Base-by-base conservation (phyloP, 2,797 vertebrate species). In the Cuculus canorus region DNA sequence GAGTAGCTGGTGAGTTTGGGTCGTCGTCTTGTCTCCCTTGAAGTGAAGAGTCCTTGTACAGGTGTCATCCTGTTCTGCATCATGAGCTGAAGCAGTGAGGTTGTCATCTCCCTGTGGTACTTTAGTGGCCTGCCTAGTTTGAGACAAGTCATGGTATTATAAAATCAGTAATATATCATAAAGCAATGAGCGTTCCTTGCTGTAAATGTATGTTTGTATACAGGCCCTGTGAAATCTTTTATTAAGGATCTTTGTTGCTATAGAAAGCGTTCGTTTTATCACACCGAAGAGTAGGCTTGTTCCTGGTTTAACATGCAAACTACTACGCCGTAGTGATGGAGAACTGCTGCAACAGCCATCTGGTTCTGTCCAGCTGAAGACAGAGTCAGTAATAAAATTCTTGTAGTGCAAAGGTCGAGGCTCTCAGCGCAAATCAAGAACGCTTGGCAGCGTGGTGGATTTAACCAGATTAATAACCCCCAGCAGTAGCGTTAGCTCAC, bases 401-500 rank as follows among this genome's bases (percentile, higher is more conserved):
- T 17, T 63, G 12, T 52, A 37, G 25, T n/a, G 43, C 41, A 32
- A 16, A 71, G 37, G 7, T 12, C 27, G 24, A 35, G 22, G 50
- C 45, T 68, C 75, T 52, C 24, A 27, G 17, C 9, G 17, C 24
- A 9, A 10, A 1, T 60, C 5, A 4, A 13, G 50, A 75, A 21
- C 1, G 3, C 24, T 39, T 60, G 63, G 35, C 18, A 41, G 28
- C 3, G 0, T 60, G 88, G 45, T 72, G 48, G 22, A 50, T 75
- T 78, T 88, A 70, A 69, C 25, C 16, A 24, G 48, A 33, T 43
- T 27, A 63, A 48, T 25, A n/a, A n/a, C n/a, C 79, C 11, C 28
- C 0, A 0, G 28, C 8, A 13, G 18, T 53, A 5, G 3, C 11
- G 11, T 73, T 60, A 54, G 54, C 21, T 33, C 5, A 2, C 59